Percentiles rank a stretch among this genome's conserved stretches.
These are phyloP conservation scores for Caenorhabditis imperialis DNA, from an alignment of 2,888 invertebrate species.

Conservation along the genomic window DNA sequence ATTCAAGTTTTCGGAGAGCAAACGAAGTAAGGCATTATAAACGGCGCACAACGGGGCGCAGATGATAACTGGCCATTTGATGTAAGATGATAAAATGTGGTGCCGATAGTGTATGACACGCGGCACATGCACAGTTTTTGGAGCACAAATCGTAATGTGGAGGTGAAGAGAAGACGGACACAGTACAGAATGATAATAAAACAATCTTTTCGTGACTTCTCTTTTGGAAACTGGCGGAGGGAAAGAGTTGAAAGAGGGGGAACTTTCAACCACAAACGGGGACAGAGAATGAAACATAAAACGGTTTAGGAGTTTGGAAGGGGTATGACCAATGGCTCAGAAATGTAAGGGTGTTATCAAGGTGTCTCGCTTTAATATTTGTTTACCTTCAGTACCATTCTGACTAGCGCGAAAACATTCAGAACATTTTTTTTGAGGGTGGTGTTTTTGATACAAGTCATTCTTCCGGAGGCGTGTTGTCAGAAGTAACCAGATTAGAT, in stretches of 20 bases:
- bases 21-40: slow-evolving; percentile 27
- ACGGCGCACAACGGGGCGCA: slow-evolving; percentile 40
- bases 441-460: too few species aligned
- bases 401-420: slow-evolving; percentile 27
- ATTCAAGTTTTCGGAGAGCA: slow-evolving; percentile 15
- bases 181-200: slow-evolving; percentile 22
- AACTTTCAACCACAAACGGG: too few species aligned
- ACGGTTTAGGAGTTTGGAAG: neutral
- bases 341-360: slow-evolving; percentile 27
- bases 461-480: too few species aligned
- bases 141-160: slow-evolving; percentile 24
- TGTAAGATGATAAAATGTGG: slow-evolving; percentile 48
- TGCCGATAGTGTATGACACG: slow-evolving; percentile 42
- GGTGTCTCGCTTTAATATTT: slow-evolving; percentile 10
- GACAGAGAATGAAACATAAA: neutral
- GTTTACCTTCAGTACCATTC: slow-evolving; percentile 24
- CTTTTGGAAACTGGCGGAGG: neutral
- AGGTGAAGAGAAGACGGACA: too few species aligned
- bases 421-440: too few species aligned
- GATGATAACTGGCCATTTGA: slow-evolving; percentile 53
- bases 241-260: too few species aligned
- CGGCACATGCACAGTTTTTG: slow-evolving; percentile 45
- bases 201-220: slow-evolving; percentile 33
- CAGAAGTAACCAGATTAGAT: too few species aligned
- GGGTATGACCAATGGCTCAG: slow-evolving; percentile 2